Evolutionary conservation across 2,888 invertebrate species (phyloP).

Genomic region (Agrochola lota): DNA sequence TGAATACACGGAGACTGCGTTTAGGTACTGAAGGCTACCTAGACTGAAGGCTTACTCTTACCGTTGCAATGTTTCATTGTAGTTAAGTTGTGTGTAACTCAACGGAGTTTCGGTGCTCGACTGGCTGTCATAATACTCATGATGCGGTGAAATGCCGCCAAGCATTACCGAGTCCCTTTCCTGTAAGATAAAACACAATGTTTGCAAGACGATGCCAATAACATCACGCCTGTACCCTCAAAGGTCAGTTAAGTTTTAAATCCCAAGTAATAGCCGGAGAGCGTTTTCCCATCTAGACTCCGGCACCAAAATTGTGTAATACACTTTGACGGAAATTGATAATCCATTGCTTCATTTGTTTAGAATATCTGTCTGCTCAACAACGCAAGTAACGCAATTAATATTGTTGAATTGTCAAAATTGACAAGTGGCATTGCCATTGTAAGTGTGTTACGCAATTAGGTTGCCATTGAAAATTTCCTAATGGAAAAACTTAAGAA

Average conservation of each 20-base stretch:
- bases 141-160: constrained; percentile 96
- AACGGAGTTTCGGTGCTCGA: constrained; percentile 95
- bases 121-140: constrained; percentile 94
- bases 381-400: too few relatives aligned
- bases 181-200: constrained; percentile 78
- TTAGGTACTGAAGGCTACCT: not conserved
- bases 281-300: not conserved
- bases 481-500: not conserved
- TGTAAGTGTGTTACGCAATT: too few relatives aligned
- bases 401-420: too few relatives aligned
- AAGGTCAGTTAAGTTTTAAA: not conserved
- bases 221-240: not conserved
- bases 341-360: not conserved
- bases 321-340: not conserved
- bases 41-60: constrained; percentile 76
- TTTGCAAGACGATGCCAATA: not conserved
- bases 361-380: not conserved
- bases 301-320: too few relatives aligned
- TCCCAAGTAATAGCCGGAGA: not conserved
- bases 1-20: not conserved
- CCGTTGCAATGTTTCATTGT: constrained; percentile 95
- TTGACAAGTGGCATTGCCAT: too few relatives aligned
- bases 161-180: constrained; percentile 95
- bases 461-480: not conserved
- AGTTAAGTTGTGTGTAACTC: constrained; percentile 96